Evolutionary conservation across 1,140 invertebrate species (phyloP).

Genomic region (Pogonomyrmex californicus): DNA sequence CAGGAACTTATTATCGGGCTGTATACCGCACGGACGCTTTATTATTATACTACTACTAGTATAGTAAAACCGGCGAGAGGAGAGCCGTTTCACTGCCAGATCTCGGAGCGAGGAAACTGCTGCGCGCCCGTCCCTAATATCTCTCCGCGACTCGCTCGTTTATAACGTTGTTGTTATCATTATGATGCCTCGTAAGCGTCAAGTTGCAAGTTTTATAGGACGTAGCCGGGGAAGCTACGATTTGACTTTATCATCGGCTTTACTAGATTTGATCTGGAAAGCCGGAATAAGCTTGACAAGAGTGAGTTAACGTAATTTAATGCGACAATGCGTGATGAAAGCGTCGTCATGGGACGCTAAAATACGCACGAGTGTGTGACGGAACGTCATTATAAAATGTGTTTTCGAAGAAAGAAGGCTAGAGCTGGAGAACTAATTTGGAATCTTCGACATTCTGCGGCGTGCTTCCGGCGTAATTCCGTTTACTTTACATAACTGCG

Average conservation of each 20-base stretch:
- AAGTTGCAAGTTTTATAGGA: constrained; percentile 8
- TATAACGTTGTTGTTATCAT: constrained; percentile 46
- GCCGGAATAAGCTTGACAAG: not conserved
- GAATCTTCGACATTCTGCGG: constrained; percentile 5
- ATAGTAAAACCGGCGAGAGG: not conserved
- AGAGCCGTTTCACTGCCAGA: constrained; percentile 33
- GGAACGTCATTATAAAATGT: not conserved
- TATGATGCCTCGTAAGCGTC: constrained; percentile 22
- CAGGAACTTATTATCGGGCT: constrained; percentile 82
- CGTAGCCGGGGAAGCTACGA: constrained; percentile 4
- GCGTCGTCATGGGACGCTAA: not conserved
- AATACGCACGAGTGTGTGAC: not conserved
- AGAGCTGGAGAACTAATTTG: not conserved
- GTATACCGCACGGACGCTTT: constrained; percentile 76
- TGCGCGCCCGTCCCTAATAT: constrained; percentile 42
- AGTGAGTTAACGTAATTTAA: constrained; percentile 3
- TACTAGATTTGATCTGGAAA: constrained; percentile 6
- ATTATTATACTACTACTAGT: constrained; percentile 76
- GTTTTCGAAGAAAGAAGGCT: not conserved
- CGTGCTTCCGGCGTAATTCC: not conserved
- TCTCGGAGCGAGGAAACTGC: constrained; percentile 28
- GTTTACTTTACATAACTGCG: constrained; percentile 7
- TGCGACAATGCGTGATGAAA: not conserved
- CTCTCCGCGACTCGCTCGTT: constrained; percentile 36
- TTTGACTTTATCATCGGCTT: constrained; percentile 15